Percentiles rank a stretch among this genome's conserved stretches.
Conservation (phyloP, 1,140 invertebrate species). For the Mamestra configurata region DNA sequence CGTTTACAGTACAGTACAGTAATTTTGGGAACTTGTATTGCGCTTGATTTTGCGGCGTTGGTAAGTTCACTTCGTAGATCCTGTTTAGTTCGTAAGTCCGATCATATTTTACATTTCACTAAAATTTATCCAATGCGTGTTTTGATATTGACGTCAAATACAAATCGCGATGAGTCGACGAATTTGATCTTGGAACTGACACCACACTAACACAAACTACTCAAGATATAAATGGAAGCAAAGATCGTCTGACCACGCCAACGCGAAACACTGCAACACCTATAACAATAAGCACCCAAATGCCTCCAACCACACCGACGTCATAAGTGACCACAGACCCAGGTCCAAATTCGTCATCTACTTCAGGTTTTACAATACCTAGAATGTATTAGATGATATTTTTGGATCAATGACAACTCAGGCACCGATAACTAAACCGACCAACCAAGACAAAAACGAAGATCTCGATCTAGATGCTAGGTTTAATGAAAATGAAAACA, state of each 20-base stretch:
- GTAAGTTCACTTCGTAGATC: conserved; percentile 57
- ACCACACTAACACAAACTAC: background rate
- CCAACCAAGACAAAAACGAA: conserved; percentile 12
- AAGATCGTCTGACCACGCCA: background rate
- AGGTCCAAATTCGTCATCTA: background rate
- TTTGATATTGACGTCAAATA: background rate
- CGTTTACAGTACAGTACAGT: conserved; percentile 87
- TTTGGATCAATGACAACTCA: background rate
- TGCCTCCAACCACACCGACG: background rate
- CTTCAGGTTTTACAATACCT: no score
- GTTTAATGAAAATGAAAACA: background rate
- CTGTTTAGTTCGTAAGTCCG: no score
- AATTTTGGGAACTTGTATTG: conserved; percentile 90
- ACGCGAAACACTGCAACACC: background rate
- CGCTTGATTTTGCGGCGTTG: conserved; percentile 88
- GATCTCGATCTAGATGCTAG: no score
- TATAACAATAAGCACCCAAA: background rate
- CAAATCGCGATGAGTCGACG: background rate
- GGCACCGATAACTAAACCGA: no score
- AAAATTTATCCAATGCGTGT: background rate
- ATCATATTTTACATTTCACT: no score
- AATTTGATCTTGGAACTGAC: background rate
- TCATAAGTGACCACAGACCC: background rate
- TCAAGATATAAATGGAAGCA: background rate
- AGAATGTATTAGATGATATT: conserved; percentile 10